Evolutionary conservation across 2,797 vertebrate species (phyloP).

Genomic region (Podarcis siculus): DNA sequence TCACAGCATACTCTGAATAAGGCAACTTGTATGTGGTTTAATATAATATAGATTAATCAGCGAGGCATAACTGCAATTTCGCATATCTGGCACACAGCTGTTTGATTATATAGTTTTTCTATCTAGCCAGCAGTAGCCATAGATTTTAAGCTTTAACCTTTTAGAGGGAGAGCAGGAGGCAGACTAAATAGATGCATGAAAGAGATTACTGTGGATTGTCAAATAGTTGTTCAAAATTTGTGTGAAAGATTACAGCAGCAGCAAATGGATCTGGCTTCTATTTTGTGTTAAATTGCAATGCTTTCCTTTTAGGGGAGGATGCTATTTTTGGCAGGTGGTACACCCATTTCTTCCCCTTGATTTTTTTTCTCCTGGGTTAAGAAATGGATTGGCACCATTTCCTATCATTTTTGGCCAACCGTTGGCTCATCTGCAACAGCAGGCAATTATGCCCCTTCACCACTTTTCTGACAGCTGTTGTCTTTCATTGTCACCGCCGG

Average conservation of each 20-base stretch:
- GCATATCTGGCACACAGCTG: slow-evolving; percentile 15
- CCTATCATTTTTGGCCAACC: neutral
- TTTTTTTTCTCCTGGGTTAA: neutral
- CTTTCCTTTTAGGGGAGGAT: neutral
- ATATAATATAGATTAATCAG: slow-evolving; percentile 6
- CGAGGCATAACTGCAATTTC: neutral
- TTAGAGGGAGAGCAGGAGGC: neutral
- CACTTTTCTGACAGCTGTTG: neutral
- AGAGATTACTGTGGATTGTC: neutral
- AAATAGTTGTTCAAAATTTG: neutral
- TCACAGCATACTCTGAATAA: neutral
- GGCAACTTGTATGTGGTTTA: neutral
- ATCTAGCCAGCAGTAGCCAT: neutral
- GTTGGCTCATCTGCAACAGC: neutral
- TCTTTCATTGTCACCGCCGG: neutral
- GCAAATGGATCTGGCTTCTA: slow-evolving; percentile 15
- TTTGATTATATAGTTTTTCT: slow-evolving; percentile 15
- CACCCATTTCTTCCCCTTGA: neutral
- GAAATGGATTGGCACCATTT: neutral
- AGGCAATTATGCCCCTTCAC: neutral
- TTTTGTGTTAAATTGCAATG: neutral
- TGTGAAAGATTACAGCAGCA: slow-evolving; percentile 1
- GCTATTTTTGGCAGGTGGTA: slow-evolving; percentile 9
- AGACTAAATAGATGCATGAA: neutral
- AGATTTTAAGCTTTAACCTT: neutral